A percentile compares a stretch with the other conserved stretches of the same genome.
Evolutionary conservation across 2,888 invertebrate species (phyloP).

Genomic region (Catonia carolina): DNA sequence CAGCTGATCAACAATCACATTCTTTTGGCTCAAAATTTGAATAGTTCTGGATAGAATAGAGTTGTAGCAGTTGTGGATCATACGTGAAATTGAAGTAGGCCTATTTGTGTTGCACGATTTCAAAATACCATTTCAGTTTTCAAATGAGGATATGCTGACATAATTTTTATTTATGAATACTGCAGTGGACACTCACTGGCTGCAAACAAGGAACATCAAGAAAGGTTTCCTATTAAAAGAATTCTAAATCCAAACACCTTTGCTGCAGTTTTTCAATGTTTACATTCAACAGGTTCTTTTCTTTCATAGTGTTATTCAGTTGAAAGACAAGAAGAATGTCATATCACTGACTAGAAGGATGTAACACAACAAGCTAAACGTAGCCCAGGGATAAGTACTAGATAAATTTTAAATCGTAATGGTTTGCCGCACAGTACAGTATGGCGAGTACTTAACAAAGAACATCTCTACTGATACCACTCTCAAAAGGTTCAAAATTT

Average conservation of each 20-base stretch:
- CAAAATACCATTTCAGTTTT: conserved; percentile 10
- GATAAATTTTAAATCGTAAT: not conserved
- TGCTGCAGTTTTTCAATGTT: not conserved
- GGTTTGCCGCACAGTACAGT: not conserved
- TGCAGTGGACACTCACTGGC: not conserved
- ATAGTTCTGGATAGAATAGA: too few species aligned
- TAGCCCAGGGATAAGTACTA: not conserved
- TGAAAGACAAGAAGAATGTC: not conserved
- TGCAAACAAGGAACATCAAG: too few species aligned
- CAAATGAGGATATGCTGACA: conserved; percentile 3
- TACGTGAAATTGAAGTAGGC: too few species aligned
- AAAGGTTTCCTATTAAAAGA: not conserved
- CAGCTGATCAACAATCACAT: too few species aligned
- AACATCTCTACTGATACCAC: not conserved
- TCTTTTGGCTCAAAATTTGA: too few species aligned
- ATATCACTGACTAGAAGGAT: not conserved
- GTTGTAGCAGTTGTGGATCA: too few species aligned
- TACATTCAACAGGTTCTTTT: not conserved
- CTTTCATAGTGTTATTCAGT: not conserved
- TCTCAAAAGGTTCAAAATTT: conserved; percentile 2
- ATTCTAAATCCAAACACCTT: conserved; percentile 1
- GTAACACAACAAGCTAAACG: conserved; percentile 1
- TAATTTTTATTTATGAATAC: conserved; percentile 1
- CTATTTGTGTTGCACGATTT: not conserved
- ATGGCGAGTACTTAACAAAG: conserved; percentile 7